Conservation (phyloP, 2,113 vertebrate species). For the Eidolon helvum region DNA sequence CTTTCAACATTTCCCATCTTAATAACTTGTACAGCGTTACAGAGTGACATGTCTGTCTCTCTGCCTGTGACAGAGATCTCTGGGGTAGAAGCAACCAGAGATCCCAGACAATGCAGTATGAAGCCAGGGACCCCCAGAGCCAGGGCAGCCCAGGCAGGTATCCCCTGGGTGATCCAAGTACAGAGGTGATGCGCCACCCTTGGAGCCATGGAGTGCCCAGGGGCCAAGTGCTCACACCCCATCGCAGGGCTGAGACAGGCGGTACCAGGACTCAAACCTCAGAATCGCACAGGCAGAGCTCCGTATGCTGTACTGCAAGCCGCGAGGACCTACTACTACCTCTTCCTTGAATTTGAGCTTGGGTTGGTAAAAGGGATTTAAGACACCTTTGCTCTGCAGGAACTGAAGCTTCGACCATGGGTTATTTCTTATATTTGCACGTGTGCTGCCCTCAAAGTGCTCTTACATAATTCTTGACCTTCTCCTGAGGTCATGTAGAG, state of each 20-base stretch:
- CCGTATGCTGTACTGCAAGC: background rate
- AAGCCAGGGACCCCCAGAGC: background rate
- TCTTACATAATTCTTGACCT: background rate
- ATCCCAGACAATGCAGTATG: background rate
- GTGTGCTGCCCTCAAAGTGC: background rate
- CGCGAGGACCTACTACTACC: background rate
- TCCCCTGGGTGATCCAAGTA: background rate
- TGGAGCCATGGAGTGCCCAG: accelerated
- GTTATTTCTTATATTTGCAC: background rate
- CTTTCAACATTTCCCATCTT: slow-evolving; percentile 82
- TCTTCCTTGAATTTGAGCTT: background rate
- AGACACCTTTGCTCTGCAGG: background rate
- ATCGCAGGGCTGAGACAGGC: background rate
- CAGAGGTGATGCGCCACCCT: background rate
- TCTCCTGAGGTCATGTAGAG: background rate
- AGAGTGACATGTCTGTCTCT: slow-evolving; percentile 72
- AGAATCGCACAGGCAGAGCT: background rate
- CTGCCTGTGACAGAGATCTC: slow-evolving; percentile 63
- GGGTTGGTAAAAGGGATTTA: background rate
- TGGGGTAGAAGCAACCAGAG: background rate
- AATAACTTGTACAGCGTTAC: slow-evolving; percentile 82
- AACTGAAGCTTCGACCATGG: background rate
- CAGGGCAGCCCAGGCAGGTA: background rate
- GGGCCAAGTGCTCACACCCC: background rate
- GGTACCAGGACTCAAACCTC: background rate